Evolutionary conservation across 2,888 invertebrate species (phyloP), one percentile per base, ranked within the genome.

Genomic region (Monoplex corrugatus): DNA sequence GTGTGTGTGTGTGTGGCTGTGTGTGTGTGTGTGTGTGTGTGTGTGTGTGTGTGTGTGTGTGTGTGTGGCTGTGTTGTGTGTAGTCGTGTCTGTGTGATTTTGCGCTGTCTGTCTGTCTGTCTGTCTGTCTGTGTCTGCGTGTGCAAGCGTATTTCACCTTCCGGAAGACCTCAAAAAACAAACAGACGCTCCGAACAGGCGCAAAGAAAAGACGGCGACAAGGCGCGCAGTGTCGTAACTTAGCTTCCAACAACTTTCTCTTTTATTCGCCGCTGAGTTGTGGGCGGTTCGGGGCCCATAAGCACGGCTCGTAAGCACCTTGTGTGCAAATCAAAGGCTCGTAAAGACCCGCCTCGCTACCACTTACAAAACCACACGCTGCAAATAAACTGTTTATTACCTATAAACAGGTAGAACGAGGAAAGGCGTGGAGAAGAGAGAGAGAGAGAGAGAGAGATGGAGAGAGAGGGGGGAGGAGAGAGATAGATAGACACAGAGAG

Each of bases 381-480:
- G 84, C 50, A 84, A 84, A 84, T 84, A 84, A 84, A 84, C 84
- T 84, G 84, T 84, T 84, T 84, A 84, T 84, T 84, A 84, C 84
- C 84, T 84, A 84, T 84, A 84, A 84, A 84, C 84, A 84, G 84
- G 45, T 57, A 45, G 44, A 16, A 44, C 8, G 45, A 13, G 82
- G 84, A 23, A 43, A 28, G 40, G 80, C 23, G 80, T 5, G 44
- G 80, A 28, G 10, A 43, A 43, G 43, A 3, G 80, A 40, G 43
- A 19, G 80, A 28, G 80, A 28, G 43, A 28, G 80, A 5, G 75
- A 75, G 80, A 10, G 80, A 43, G 40, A 16, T 19, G 80, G 23
- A 28, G 43, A 19, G 28, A 16, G 75, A 38, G 38, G 32, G 8
- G 32, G 10, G 32, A n/a, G 50, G 38, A 5, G 19, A 28, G 43